Base-by-base conservation (phyloP, 2,113 vertebrate genomes). In the Coturnix japonica region DNA sequence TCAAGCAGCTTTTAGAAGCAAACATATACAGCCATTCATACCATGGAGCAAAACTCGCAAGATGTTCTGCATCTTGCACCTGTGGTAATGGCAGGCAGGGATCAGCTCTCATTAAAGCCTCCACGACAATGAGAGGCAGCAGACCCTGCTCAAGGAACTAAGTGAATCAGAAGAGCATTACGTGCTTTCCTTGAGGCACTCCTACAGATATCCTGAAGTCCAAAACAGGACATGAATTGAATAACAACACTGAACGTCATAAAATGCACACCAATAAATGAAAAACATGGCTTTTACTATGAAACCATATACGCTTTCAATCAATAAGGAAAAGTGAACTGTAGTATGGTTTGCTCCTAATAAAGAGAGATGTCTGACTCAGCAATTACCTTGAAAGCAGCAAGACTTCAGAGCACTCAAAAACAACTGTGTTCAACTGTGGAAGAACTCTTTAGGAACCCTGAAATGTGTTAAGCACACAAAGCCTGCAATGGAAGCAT, bases 1-100 rank as follows among this genome's bases (percentile, higher is more conserved):
- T 73, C 31, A 65, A 69, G 60, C 0, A 20, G 77, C 59, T 91
- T 69, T 67, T 56, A 74, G 7, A 47, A 86, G 46, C 47, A 71
- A 26, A 67, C 47, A 23, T n/a, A 26, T 13, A 5, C 4, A 35
- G 47, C 31, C 37, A 53, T 37, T 86, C n/a, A 33, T 2, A 22
- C 0, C 0, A 53, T 3, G 9, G 43, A 71, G 30, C 4, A 28
- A 0, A 15, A 47, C n/a, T 12, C 31, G 0, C 30, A 33, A 70
- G 37, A 31, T 57, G 23, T 35, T 60, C 54, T 80, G 46, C 21
- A 23, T 54, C 46, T 70, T 51, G 60, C 16, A 89, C 16, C 41
- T 65, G 82, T 53, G 59, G 41, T 31, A 69, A 28, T 49, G 35
- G 53, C 47, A 89, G 44, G 35, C 30, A 87, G 7, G 15, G 39